phyloP scores from a whole-genome alignment of 1,140 invertebrate species.

The Tyrophagus putrescentiae region DNA sequence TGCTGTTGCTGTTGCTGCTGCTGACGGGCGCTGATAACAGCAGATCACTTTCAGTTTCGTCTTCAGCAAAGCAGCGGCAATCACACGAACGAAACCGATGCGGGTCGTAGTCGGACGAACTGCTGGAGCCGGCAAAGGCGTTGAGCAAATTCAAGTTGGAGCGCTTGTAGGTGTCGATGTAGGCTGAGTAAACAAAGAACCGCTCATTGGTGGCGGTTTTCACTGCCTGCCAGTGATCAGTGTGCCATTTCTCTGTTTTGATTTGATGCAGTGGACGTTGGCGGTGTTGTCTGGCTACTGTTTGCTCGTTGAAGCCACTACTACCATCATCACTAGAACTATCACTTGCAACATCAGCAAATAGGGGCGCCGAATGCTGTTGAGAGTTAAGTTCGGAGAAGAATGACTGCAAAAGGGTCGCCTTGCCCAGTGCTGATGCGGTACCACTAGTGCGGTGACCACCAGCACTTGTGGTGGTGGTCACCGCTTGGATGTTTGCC shows the following conservation, averaged over 20 bases:
- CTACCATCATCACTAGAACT: not conserved
- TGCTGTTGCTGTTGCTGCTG: not conserved
- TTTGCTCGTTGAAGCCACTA: not conserved
- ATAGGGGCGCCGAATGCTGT: no score
- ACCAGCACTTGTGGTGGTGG: not conserved
- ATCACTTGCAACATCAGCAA: not conserved
- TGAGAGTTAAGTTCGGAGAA: no score
- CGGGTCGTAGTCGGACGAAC: conserved; percentile 25
- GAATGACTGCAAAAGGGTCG: not conserved
- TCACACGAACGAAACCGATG: conserved; percentile 48
- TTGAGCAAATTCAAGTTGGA: conserved; percentile 19
- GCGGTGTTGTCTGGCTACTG: no score
- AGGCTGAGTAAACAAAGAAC: conserved; percentile 81
- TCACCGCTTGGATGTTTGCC: no score
- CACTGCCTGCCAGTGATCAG: conserved; percentile 35
- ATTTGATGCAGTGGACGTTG: not conserved
- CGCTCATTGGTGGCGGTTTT: conserved; percentile 39
- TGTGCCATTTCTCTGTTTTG: not conserved
- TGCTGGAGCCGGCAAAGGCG: no score
- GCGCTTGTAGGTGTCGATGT: conserved; percentile 48
- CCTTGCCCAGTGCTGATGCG: not conserved
- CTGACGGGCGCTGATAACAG: not conserved
- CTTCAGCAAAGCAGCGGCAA: conserved; percentile 69
- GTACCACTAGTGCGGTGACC: not conserved
- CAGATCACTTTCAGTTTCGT: conserved; percentile 52